Base-by-base conservation (phyloP, 2,888 invertebrate genomes). In the Polydrusus cervinus region DNA sequence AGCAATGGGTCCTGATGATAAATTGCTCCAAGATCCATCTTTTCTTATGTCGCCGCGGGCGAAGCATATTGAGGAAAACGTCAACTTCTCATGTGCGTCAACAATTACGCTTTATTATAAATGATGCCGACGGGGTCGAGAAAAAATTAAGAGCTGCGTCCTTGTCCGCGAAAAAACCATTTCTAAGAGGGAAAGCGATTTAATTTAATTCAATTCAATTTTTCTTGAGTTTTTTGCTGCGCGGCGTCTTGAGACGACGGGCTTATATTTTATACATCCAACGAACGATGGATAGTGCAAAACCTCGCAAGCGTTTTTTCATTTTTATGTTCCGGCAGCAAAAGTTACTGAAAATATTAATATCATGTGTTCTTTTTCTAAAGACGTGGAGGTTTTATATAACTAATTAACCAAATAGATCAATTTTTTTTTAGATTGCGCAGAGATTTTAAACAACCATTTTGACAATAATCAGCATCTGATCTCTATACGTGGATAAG, bases 1-100 rank as follows among this genome's bases (percentile, higher is more conserved):
- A 70, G 51, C 40, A 72, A 57, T 14, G 51, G 40, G 40, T 64
- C 67, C 34, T 62, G 76, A 76, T 76, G 76, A 76, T 76, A 72
- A 76, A 76, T 76, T 72, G 25, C 76, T 49, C 64, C 34, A 65
- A 69, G 64, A 76, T 76, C 72, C 72, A 69, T 76, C 76, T 76
- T 71, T 71, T 75, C 75, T 75, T 71, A 62, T 47, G 62, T 45
- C 49, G 75, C 68, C n/a, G 16, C 47, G 67, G 49, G 74, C 69
- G 64, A 47, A 76, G 70, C 76, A 73, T 76, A 74, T 76, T 76
- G 76, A 76, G 70, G 76, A 76, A 76, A 76, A 74, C 65, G 76
- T 76, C 76, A 76, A 76, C 76, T 76, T 76, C 73, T 71, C 74
- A 71, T 76, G 71, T 74, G 74, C 74, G 73, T 74, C 74, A 67